Conservation (phyloP, 2,113 vertebrate species). For the Emydocephalus ijimae region DNA sequence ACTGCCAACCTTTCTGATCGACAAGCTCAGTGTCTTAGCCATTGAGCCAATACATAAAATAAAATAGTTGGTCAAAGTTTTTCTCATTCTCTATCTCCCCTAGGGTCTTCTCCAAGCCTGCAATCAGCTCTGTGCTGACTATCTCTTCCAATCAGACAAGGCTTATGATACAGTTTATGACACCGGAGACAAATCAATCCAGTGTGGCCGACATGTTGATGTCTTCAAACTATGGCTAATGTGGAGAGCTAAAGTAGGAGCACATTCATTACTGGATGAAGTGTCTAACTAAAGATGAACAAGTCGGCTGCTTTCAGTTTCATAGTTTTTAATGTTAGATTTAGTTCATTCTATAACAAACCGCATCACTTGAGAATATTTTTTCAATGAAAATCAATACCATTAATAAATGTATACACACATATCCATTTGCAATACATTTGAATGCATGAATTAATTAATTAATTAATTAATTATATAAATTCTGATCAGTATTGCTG, state of each 20-base stretch:
- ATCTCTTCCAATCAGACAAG: conserved; percentile 75
- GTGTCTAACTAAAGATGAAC: background rate
- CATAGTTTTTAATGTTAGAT: background rate
- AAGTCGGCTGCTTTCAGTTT: background rate
- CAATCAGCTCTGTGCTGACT: conserved; percentile 63
- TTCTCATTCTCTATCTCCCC: background rate
- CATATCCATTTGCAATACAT: background rate
- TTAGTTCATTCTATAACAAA: background rate
- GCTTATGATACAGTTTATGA: conserved; percentile 65
- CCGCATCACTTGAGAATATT: background rate
- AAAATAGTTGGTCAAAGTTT: background rate
- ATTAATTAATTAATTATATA: background rate
- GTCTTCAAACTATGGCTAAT: conserved; percentile 74
- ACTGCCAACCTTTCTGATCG: no score
- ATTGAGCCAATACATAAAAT: background rate
- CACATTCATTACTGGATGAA: background rate
- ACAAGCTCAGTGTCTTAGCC: no score
- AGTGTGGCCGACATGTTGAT: conserved; percentile 66
- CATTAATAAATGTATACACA: background rate
- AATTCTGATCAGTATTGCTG: background rate
- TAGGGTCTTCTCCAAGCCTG: conserved; percentile 66
- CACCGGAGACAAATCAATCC: conserved; percentile 70
- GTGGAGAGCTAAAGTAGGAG: conserved; percentile 72
- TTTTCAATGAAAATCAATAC: background rate
- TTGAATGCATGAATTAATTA: background rate